Evolutionary conservation across 2,888 invertebrate genomes (phyloP).

Genomic region (Volucella inflata): DNA sequence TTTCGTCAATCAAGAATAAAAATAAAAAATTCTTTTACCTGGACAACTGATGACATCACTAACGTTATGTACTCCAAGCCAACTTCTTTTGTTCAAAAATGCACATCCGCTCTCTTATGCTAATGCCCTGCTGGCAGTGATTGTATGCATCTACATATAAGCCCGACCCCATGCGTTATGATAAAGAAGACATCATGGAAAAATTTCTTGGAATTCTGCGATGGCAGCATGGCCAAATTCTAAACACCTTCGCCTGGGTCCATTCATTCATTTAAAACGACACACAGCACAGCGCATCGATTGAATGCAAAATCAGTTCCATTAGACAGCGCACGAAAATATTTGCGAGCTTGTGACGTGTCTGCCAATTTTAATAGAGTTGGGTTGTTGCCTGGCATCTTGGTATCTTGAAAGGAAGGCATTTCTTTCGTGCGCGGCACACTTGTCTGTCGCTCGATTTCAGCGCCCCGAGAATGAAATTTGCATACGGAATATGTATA

Average conservation of each 20-base stretch:
- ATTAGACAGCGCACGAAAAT: constrained; percentile 49
- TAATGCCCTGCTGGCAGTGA: constrained; percentile 43
- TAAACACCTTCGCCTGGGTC: constrained; percentile 63
- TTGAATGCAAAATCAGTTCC: constrained; percentile 72
- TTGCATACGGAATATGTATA: constrained; percentile 58
- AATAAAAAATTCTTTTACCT: neutral
- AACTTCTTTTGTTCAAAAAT: constrained; percentile 57
- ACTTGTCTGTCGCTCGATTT: constrained; percentile 71
- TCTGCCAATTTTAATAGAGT: constrained; percentile 60
- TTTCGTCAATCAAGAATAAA: too few relatives aligned
- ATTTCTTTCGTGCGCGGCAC: constrained; percentile 58
- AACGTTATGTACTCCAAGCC: constrained; percentile 25
- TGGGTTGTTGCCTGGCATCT: constrained; percentile 18
- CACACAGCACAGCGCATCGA: constrained; percentile 51
- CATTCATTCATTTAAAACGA: constrained; percentile 70
- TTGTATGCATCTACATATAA: constrained; percentile 17
- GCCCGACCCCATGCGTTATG: constrained; percentile 72
- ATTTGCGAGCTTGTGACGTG: neutral
- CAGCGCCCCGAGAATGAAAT: constrained; percentile 64
- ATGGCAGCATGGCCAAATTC: constrained; percentile 73
- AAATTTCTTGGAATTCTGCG: constrained; percentile 71
- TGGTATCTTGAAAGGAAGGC: constrained; percentile 10
- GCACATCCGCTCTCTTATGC: constrained; percentile 74
- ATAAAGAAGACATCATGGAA: constrained; percentile 65
- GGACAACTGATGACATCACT: constrained; percentile 12